phyloP scores from a whole-genome alignment of 53 echinoderm and acorn worm genomes.

The Paelopatides confundens region DNA sequence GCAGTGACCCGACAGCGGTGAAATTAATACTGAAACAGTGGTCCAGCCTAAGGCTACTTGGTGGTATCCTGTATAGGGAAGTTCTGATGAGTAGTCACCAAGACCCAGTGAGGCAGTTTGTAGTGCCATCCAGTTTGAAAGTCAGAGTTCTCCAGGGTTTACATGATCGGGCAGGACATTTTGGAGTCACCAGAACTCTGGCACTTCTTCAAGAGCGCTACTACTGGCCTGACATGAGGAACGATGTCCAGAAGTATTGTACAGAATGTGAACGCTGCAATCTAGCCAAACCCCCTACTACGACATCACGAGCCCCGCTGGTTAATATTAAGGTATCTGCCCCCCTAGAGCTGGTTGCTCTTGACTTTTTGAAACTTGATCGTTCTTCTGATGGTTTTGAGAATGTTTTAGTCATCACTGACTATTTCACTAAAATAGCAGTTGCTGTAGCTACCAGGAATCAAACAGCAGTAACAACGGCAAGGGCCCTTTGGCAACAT shows the following conservation, averaged over 20 bases:
- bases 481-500: constrained; percentile 35
- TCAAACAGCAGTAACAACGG: constrained; percentile 57
- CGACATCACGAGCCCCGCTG: constrained; percentile 14
- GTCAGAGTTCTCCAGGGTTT: not conserved
- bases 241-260: constrained; percentile 1
- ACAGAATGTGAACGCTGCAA: constrained; percentile 38
- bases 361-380: constrained; percentile 52
- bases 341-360: constrained; percentile 52
- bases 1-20: not conserved
- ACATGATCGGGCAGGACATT: constrained; percentile 47
- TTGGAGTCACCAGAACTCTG: constrained; percentile 40
- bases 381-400: constrained; percentile 46
- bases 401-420: constrained; percentile 59
- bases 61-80: not conserved
- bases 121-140: not conserved
- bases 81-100: not conserved
- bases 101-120: not conserved
- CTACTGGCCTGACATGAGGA: constrained; percentile 44
- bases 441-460: constrained; percentile 58
- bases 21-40: not conserved
- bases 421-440: constrained; percentile 51
- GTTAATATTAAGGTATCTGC: constrained; percentile 35
- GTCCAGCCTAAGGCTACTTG: not conserved
- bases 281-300: constrained; percentile 3
- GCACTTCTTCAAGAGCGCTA: constrained; percentile 15